Percentiles rank a stretch among this genome's conserved stretches.
phyloP scores from a whole-genome alignment of 2,888 invertebrate genomes.

The Acanthoscelides obtectus region DNA sequence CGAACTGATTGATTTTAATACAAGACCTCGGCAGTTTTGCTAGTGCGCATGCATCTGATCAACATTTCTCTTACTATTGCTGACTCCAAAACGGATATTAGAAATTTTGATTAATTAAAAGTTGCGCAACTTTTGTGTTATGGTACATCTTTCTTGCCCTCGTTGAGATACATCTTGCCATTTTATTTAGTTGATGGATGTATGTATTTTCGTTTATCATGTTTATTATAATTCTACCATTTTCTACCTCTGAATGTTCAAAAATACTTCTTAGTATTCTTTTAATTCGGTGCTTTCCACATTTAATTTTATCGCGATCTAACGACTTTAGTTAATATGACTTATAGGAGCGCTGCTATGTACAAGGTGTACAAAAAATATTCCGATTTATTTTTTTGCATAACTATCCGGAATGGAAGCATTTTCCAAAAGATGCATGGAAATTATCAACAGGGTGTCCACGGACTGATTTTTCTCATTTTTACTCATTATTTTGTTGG shows the following conservation, averaged over 20 bases:
- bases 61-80: too few species aligned
- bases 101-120: too few species aligned
- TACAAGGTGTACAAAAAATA: constrained; percentile 2
- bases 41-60: too few species aligned
- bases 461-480: too few species aligned
- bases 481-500: too few species aligned
- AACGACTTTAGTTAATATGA: not conserved
- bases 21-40: too few species aligned
- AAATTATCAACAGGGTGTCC: too few species aligned
- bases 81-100: too few species aligned
- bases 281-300: constrained; percentile 25
- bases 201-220: constrained; percentile 28
- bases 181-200: constrained; percentile 12
- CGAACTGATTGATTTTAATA: too few species aligned
- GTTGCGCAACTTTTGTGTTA: not conserved
- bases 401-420: too few species aligned
- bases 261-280: constrained; percentile 17
- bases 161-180: constrained; percentile 1
- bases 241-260: constrained; percentile 30
- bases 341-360: not conserved
- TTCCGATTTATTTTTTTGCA: too few species aligned
- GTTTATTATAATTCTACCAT: constrained; percentile 25
- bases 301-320: constrained; percentile 4
- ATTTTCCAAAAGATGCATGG: too few species aligned
- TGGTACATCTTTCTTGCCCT: not conserved